These are phyloP conservation scores for Melanotaenia nigrans DNA, from an alignment of 2,797 vertebrate genomes.

Conservation along the genomic window DNA sequence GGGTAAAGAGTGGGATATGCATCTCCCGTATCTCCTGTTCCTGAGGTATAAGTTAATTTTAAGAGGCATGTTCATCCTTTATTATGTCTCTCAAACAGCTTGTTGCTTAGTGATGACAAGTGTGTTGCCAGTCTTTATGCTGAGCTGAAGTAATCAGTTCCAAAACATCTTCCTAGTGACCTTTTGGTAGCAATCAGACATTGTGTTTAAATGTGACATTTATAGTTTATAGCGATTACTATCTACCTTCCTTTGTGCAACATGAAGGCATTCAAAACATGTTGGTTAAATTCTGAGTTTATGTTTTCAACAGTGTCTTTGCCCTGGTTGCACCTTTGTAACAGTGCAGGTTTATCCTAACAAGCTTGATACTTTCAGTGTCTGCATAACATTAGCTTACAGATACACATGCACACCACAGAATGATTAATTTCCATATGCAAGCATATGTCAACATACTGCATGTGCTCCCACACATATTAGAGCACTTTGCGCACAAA, in stretches of 20 bases:
- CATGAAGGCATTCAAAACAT: not conserved
- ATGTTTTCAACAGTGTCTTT: not conserved
- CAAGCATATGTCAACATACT: slow-evolving; percentile 3
- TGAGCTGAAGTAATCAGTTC: not conserved
- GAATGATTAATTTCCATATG: slow-evolving; percentile 2
- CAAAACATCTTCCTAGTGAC: not conserved
- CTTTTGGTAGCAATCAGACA: not conserved
- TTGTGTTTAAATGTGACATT: not conserved
- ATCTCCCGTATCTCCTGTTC: not conserved
- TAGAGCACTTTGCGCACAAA: slow-evolving; percentile 19
- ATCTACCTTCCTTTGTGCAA: not conserved
- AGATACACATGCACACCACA: not conserved
- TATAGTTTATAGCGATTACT: not conserved
- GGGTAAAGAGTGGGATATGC: not conserved
- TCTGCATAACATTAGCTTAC: slow-evolving; percentile 16
- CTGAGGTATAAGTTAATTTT: not conserved
- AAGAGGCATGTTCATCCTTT: not conserved
- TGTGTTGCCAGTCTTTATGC: not conserved
- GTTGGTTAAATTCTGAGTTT: slow-evolving; percentile 17
- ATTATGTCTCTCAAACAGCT: not conserved
- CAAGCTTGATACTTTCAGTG: slow-evolving; percentile 10
- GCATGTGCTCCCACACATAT: not conserved
- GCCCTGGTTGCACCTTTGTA: slow-evolving; percentile 14
- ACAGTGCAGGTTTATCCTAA: slow-evolving; percentile 16
- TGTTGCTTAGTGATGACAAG: not conserved